phyloP scores from a whole-genome alignment of 2,113 vertebrate genomes.

The Atractosteus spatula region DNA sequence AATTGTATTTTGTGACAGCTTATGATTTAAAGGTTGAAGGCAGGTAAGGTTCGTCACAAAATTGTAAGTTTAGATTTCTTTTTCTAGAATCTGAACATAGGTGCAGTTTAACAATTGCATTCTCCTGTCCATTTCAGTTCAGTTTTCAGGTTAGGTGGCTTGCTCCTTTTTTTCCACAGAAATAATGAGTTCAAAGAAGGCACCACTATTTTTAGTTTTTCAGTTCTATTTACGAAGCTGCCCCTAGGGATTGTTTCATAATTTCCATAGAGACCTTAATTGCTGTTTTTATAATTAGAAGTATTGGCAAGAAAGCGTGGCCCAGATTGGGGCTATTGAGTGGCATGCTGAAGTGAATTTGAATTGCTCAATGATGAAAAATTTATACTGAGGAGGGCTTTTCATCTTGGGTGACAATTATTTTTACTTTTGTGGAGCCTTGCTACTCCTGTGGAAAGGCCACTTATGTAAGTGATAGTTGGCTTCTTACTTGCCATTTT shows the following conservation, averaged over 20 bases:
- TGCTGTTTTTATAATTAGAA: slow-evolving; percentile 64
- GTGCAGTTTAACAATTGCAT: too few relatives aligned
- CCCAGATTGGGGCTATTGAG: slow-evolving; percentile 49
- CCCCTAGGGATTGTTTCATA: slow-evolving; percentile 54
- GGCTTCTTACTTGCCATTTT: slow-evolving; percentile 23
- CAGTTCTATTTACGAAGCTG: slow-evolving; percentile 62
- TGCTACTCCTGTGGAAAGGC: slow-evolving; percentile 28
- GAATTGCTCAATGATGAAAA: slow-evolving; percentile 51
- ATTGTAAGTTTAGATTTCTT: too few relatives aligned
- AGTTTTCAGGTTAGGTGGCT: too few relatives aligned
- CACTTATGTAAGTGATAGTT: slow-evolving; percentile 40
- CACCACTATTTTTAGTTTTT: slow-evolving; percentile 63
- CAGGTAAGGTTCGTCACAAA: too few relatives aligned
- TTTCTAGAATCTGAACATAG: too few relatives aligned
- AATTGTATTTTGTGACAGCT: too few relatives aligned
- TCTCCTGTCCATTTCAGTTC: too few relatives aligned
- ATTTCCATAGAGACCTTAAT: slow-evolving; percentile 56
- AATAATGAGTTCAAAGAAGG: too few relatives aligned
- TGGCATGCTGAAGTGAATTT: slow-evolving; percentile 48
- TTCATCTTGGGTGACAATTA: slow-evolving; percentile 43
- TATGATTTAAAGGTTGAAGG: too few relatives aligned
- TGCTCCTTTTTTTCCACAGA: too few relatives aligned
- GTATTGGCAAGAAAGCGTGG: slow-evolving; percentile 41
- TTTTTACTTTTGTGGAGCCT: background rate
- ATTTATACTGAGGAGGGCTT: slow-evolving; percentile 29